phyloP scores from a whole-genome alignment of 2,113 vertebrate species.

The Phylloscopus trochilus region DNA sequence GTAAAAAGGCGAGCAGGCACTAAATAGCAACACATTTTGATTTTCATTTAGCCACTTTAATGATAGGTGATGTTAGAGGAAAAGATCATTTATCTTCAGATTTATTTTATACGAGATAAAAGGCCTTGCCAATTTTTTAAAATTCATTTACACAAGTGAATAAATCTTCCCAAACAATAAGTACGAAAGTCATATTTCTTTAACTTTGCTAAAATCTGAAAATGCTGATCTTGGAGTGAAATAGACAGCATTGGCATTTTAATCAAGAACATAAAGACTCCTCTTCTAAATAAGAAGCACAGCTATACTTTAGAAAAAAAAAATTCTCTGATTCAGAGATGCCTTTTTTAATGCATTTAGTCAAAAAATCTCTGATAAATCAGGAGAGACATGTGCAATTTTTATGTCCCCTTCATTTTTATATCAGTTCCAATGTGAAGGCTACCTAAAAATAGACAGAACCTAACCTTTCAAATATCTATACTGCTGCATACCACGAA shows the following conservation, averaged over 20 bases:
- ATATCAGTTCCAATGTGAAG: constrained; percentile 53
- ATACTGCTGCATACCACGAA: constrained; percentile 51
- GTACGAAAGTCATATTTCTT: constrained; percentile 63
- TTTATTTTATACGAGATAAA: constrained; percentile 46
- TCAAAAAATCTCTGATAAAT: constrained; percentile 41
- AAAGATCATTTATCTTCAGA: constrained; percentile 61
- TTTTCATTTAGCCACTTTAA: constrained; percentile 69
- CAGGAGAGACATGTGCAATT: constrained; percentile 9
- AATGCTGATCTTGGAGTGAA: constrained; percentile 58
- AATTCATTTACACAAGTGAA: constrained; percentile 67
- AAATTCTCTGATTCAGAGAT: background rate
- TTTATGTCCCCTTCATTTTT: constrained; percentile 60
- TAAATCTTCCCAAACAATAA: constrained; percentile 67
- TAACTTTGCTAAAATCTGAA: constrained; percentile 59
- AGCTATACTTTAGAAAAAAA: constrained; percentile 25
- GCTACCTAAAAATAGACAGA: constrained; percentile 72
- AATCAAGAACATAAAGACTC: constrained; percentile 31
- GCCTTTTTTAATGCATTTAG: background rate
- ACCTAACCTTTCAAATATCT: constrained; percentile 67
- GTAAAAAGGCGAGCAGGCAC: constrained; percentile 21
- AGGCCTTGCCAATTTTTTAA: constrained; percentile 60
- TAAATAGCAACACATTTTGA: constrained; percentile 62
- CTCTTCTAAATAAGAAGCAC: constrained; percentile 9
- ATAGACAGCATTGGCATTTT: constrained; percentile 44
- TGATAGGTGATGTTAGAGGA: constrained; percentile 58